These are phyloP conservation scores for Albula glossodonta DNA, from an alignment of 2,113 vertebrate species.

Conservation along the genomic window DNA sequence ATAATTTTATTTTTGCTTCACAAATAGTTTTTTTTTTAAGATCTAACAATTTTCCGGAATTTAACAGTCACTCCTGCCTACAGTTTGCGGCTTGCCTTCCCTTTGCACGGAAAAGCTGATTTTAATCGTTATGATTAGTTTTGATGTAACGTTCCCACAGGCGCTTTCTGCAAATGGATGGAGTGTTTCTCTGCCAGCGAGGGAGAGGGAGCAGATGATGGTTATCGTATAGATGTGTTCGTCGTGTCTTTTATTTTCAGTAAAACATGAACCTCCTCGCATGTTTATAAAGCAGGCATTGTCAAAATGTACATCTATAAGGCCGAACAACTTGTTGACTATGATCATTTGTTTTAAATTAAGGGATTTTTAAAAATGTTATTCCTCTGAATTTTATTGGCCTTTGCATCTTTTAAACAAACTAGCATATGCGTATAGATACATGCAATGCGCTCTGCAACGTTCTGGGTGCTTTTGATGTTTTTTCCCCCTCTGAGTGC, in stretches of 20 bases:
- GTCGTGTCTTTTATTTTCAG: constrained; percentile 76
- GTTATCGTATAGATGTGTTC: constrained; percentile 98
- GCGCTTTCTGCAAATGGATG: constrained; percentile 99
- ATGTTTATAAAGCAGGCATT: constrained; percentile 68
- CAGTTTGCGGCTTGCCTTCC: constrained; percentile 89
- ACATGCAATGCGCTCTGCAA: too few relatives aligned
- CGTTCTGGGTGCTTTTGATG: too few relatives aligned
- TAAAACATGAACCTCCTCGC: constrained; percentile 55
- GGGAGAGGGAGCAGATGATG: constrained; percentile 95
- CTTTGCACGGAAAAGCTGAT: constrained; percentile 98
- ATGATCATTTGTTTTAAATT: constrained; percentile 72
- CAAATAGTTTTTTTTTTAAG: constrained; percentile 63
- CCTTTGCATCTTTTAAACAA: too few relatives aligned
- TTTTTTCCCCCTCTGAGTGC: too few relatives aligned
- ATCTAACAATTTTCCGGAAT: constrained; percentile 60
- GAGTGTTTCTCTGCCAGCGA: constrained; percentile 98
- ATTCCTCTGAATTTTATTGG: too few relatives aligned
- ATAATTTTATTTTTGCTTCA: constrained; percentile 43
- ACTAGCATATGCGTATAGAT: too few relatives aligned
- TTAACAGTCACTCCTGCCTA: constrained; percentile 83
- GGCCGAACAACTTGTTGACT: constrained; percentile 91
- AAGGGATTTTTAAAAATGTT: constrained; percentile 42
- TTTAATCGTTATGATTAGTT: constrained; percentile 99
- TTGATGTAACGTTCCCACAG: constrained; percentile 97
- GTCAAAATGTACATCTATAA: constrained; percentile 60